Evolutionary conservation across 2,888 invertebrate genomes (phyloP).

Genomic region (Cremastinae sp.): DNA sequence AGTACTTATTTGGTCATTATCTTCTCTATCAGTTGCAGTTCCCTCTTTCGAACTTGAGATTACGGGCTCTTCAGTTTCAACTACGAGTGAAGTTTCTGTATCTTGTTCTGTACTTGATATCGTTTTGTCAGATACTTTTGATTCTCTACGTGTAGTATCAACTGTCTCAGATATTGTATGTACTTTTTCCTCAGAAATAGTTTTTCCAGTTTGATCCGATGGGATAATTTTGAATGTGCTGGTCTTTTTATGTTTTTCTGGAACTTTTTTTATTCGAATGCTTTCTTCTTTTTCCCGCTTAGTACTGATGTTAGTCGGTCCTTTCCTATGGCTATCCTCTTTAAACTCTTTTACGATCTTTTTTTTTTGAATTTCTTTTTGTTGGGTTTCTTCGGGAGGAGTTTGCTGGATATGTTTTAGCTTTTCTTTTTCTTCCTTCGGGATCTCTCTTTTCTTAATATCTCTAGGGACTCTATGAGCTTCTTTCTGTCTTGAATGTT

Average conservation of each 20-base stretch:
- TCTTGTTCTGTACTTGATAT: no score
- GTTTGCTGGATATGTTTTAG: no score
- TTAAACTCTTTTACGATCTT: no score
- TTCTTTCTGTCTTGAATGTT: slow-evolving; percentile 31
- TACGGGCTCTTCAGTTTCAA: no score
- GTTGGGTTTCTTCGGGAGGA: no score
- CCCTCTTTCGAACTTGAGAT: no score
- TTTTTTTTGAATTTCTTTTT: slow-evolving; percentile 19
- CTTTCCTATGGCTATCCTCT: slow-evolving; percentile 31
- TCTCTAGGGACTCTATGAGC: slow-evolving; percentile 16
- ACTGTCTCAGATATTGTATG: slow-evolving; percentile 6
- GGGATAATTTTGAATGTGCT: slow-evolving; percentile 14
- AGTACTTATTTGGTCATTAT: no score
- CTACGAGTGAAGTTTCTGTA: no score
- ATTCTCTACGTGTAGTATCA: neutral
- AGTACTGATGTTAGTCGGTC: slow-evolving; percentile 6
- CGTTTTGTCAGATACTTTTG: no score
- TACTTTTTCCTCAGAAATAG: neutral
- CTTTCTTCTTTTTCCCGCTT: slow-evolving; percentile 40
- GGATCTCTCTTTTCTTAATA: slow-evolving; percentile 3
- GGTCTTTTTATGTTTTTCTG: slow-evolving; percentile 27
- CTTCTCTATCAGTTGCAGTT: no score
- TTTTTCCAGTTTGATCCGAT: neutral
- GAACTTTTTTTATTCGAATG: slow-evolving; percentile 22
- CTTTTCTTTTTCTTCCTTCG: slow-evolving; percentile 1